Base-by-base conservation (phyloP, 64 coral and sea anemone species). In the Cladopsammia gracilis region DNA sequence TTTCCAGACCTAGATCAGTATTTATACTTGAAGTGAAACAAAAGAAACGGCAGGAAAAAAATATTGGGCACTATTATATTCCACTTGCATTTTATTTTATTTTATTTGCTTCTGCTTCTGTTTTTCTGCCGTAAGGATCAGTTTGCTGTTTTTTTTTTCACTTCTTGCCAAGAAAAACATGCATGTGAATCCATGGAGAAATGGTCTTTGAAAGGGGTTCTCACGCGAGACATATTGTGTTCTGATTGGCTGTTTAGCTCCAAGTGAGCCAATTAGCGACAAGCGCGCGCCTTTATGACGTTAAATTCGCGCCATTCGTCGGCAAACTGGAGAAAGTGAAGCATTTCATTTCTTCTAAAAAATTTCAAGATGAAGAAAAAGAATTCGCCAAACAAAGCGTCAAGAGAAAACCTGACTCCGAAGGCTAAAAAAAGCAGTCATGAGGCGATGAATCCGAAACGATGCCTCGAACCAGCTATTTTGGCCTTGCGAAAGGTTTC, bases 271-370 rank as follows among this genome's bases (percentile, higher is more conserved):
- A 80, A 58, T 84, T 84, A 67, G 62, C 62, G 60, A 68, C 45
- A 84, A 66, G 80, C 61, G 61, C 80, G 80, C 80, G 80, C 80
- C 42, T 42, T 84, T 84, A 84, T 84, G 80, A 84, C 80, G 80
- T 84, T 20, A 48, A 45, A 48, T 67, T 66, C 15, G 34, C 61
- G 80, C 80, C 78, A 64, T 10, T 82, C 18, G 58, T 64, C 78
- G 13, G 14, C 18, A 7, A 64, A 22, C 20, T 72, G 22, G 3
- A 44, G 25, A 72, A 3, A 72, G 70, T 49, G 12, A 58, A 79
- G 24, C 22, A 4, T 23, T 57, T 42, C 19, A 23, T 25, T 25
- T 26, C 19, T 20, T 9, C 6, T 6, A 46, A 14, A 46, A 11
- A 13, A 9, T 12, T 84, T 84, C 62, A 13, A 23, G 61, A 84